Evolutionary conservation across 2,888 invertebrate genomes (phyloP).

Genomic region (Meghimatium bilineatum): DNA sequence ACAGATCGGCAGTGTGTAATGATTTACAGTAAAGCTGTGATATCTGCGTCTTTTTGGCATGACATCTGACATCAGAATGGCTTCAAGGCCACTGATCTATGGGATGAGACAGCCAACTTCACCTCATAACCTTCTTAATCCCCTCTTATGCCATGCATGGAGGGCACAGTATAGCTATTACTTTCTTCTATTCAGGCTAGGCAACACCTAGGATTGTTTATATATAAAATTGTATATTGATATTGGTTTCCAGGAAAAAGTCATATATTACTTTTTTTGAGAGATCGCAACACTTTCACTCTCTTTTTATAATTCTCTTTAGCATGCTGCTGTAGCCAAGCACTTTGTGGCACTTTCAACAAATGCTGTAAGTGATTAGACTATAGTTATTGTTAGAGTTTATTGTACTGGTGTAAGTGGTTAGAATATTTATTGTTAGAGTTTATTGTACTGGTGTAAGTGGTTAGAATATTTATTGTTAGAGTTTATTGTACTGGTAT

Average conservation of each 20-base stretch:
- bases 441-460: not conserved
- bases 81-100: no score
- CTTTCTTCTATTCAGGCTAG: not conserved
- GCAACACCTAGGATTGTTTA: no score
- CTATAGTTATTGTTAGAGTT: not conserved
- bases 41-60: no score
- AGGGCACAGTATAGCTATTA: no score
- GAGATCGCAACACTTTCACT: not conserved
- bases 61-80: no score
- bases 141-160: no score
- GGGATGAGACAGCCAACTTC: no score
- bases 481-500: not conserved
- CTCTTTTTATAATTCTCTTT: constrained; percentile 55
- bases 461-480: not conserved
- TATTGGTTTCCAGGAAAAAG: not conserved
- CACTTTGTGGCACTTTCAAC: constrained; percentile 99
- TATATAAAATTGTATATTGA: not conserved
- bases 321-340: constrained; percentile 86
- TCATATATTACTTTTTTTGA: not conserved
- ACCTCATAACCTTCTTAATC: no score
- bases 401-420: not conserved
- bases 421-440: not conserved
- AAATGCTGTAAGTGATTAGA: constrained; percentile 81
- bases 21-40: no score
- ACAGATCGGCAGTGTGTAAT: no score